phyloP scores from a whole-genome alignment of 2,113 vertebrate species.

The Protobothrops flavoviridis region DNA sequence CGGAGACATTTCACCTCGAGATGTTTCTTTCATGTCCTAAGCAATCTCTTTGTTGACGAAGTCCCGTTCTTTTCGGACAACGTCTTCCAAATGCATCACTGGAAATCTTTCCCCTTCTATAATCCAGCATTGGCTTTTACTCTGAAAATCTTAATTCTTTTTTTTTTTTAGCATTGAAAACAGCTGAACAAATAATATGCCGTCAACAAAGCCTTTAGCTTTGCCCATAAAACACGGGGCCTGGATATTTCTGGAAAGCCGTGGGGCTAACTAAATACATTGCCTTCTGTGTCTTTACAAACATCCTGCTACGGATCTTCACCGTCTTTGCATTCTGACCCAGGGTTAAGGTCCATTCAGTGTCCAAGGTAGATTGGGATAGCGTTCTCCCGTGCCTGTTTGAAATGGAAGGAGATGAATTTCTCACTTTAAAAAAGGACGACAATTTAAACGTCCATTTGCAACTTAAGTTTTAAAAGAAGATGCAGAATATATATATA shows the following conservation, averaged over 20 bases:
- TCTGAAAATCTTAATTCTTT: background rate
- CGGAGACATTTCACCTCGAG: background rate
- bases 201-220: background rate
- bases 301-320: background rate
- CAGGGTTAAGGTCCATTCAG: accelerated
- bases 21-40: background rate
- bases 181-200: background rate
- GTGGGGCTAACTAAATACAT: background rate
- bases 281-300: background rate
- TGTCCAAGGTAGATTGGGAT: background rate
- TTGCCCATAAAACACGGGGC: background rate
- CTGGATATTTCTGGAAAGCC: background rate
- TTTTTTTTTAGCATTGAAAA: background rate
- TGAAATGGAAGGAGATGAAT: background rate
- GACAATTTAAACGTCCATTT: background rate
- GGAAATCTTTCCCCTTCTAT: background rate
- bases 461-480: background rate
- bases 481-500: no score
- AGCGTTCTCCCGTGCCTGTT: background rate
- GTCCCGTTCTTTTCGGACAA: background rate
- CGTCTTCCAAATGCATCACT: background rate
- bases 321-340: background rate
- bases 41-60: background rate
- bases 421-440: no score
- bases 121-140: background rate